These are phyloP conservation scores for Pelodytes ibericus DNA, from an alignment of 2,797 vertebrate species.

Conservation along the genomic window DNA sequence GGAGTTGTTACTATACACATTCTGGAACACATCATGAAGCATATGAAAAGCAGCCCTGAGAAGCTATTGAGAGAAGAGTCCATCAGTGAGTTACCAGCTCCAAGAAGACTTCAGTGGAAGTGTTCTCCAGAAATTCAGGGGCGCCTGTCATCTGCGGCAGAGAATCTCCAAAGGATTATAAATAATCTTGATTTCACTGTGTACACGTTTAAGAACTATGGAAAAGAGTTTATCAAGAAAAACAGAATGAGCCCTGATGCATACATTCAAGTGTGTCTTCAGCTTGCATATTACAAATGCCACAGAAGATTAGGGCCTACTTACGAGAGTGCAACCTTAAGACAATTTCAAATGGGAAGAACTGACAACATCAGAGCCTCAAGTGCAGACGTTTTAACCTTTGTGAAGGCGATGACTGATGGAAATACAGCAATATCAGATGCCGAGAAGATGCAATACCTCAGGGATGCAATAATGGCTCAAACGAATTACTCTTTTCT, in stretches of 20 bases:
- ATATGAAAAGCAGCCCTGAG: constrained; percentile 80
- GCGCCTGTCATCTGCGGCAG: constrained; percentile 77
- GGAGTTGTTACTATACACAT: constrained; percentile 93
- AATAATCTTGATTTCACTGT: constrained; percentile 88
- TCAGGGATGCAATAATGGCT: constrained; percentile 81
- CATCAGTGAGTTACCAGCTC: constrained; percentile 79
- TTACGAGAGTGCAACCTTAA: constrained; percentile 93
- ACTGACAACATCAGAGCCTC: constrained; percentile 96
- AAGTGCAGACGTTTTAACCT: constrained; percentile 83
- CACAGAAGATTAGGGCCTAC: constrained; percentile 79
- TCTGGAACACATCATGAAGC: constrained; percentile 85
- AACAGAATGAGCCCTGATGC: constrained; percentile 95
- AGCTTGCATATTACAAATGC: constrained; percentile 92
- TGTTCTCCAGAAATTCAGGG: constrained; percentile 80
- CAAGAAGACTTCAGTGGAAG: constrained; percentile 88
- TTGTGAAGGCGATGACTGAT: constrained; percentile 84
- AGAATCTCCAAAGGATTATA: constrained; percentile 85
- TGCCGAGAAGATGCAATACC: constrained; percentile 79
- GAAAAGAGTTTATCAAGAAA: constrained; percentile 94
- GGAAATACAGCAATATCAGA: constrained; percentile 68
- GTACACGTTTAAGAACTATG: constrained; percentile 83
- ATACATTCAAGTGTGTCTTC: constrained; percentile 90
- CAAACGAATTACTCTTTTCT: constrained; percentile 88
- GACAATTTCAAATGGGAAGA: constrained; percentile 86
- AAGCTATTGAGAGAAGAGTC: constrained; percentile 75